Evolutionary conservation across 2,888 invertebrate species (phyloP), one percentile per base, ranked within the genome.

Genomic region (Toxonevra muliebris): DNA sequence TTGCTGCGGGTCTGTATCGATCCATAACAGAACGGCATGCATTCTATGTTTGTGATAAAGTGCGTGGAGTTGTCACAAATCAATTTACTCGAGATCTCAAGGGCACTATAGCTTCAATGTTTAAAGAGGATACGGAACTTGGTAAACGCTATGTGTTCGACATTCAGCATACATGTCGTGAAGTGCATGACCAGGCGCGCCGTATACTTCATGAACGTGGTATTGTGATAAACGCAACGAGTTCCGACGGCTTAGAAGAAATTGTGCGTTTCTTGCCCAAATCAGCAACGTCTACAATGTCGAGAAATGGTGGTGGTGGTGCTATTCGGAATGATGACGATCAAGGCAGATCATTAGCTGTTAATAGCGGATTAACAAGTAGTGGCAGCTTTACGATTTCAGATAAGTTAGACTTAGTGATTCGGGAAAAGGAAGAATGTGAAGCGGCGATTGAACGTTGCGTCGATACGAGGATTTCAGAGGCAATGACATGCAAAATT

Each of bases 141-240:
- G 95, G 95, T 10, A 94, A 94, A 75, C 93, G 94, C 71, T 96
- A 95, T 86, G 94, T 95, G 74, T 96, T 96, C 86, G 95, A 96
- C 86, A 95, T 96, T 76, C 89, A 92, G 64, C 90, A 93, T 77
- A 96, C 96, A 52, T 94, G 94, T 76, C 89, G 94, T 74, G 95
- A 96, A 86, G 94, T 95, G 62, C 93, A 95, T 85, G 96, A 96
- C 87, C 91, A 93, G 80, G 94, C 94, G 1, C 87, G 94, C 1
- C 88, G 95, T 68, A 91, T 90, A 30, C 87, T 93, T 66, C 93
- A 92, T 77, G 86, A 87, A 43, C 85, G 85, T 30, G 87, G 86
- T 61, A 82, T 82, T 72, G 83, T 81, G 69, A 74, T 80, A 13
- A 74, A 30, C 7, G 30, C 74, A 10, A 64, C 70, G 0, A 65